These are phyloP conservation scores for Calycopis cecrops DNA, from an alignment of 1,140 invertebrate genomes.

Conservation along the genomic window DNA sequence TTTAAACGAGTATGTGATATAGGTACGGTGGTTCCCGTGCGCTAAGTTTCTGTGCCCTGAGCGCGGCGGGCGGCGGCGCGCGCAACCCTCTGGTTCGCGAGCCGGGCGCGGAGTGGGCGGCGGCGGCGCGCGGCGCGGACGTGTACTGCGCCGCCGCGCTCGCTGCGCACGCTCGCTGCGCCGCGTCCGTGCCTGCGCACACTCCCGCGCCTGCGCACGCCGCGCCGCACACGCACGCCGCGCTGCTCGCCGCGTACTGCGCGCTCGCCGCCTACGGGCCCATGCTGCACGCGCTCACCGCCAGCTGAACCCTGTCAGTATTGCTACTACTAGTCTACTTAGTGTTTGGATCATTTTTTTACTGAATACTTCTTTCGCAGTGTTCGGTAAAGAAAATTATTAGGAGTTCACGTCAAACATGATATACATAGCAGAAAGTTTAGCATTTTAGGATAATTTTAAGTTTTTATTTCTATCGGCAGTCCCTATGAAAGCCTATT, in stretches of 20 bases:
- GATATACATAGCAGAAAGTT: too few species aligned
- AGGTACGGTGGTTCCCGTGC: constrained; percentile 59
- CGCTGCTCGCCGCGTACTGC: constrained; percentile 48
- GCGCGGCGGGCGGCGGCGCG: constrained; percentile 54
- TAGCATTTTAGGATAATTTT: too few species aligned
- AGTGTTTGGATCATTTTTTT: not conserved
- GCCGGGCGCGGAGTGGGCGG: constrained; percentile 34
- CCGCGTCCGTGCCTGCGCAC: constrained; percentile 13
- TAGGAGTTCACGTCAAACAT: too few species aligned
- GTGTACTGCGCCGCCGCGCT: constrained; percentile 53
- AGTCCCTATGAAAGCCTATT: too few species aligned
- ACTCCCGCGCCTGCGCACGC: constrained; percentile 27
- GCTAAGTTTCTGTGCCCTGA: constrained; percentile 54
- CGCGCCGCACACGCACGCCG: constrained; percentile 37
- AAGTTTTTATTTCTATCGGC: too few species aligned
- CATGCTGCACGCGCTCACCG: constrained; percentile 28
- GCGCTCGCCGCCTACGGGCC: constrained; percentile 46
- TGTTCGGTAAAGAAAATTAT: too few species aligned
- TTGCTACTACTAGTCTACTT: not conserved
- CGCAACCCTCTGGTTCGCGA: constrained; percentile 34
- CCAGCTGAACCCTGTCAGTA: constrained; percentile 37
- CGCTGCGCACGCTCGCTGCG: constrained; percentile 45
- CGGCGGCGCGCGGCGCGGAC: constrained; percentile 30
- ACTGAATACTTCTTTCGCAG: too few species aligned
- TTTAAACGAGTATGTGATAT: not conserved